These are phyloP conservation scores for Nasalis larvatus DNA, from an alignment of 2,113 vertebrate genomes.

Conservation along the genomic window DNA sequence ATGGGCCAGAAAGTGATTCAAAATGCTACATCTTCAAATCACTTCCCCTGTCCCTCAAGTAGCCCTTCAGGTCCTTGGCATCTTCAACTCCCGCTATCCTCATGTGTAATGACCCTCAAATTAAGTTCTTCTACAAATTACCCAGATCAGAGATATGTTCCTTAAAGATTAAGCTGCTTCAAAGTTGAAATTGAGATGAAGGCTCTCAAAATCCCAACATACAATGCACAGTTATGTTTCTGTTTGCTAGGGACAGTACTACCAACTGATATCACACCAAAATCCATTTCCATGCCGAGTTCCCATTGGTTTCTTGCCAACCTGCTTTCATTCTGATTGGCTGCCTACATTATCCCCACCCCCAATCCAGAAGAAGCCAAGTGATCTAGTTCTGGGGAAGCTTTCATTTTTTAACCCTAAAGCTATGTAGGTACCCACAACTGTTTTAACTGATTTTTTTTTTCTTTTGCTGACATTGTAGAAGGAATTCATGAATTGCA, in stretches of 20 bases:
- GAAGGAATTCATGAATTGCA: no score
- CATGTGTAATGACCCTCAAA: neutral
- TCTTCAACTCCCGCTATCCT: neutral
- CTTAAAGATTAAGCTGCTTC: neutral
- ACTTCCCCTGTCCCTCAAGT: neutral
- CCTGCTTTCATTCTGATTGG: slow-evolving; percentile 71
- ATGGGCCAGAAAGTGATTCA: neutral
- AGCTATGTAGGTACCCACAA: neutral
- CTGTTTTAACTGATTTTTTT: slow-evolving; percentile 63
- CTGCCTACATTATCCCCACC: neutral
- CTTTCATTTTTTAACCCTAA: neutral
- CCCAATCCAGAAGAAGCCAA: slow-evolving; percentile 48
- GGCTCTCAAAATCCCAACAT: slow-evolving; percentile 1
- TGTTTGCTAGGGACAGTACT: neutral
- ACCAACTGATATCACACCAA: slow-evolving; percentile 42
- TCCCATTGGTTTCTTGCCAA: slow-evolving; percentile 64
- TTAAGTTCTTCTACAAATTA: neutral
- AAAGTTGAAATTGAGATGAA: neutral
- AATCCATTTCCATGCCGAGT: neutral
- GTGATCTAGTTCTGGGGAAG: neutral
- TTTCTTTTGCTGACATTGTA: no score
- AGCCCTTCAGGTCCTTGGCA: neutral
- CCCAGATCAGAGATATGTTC: neutral
- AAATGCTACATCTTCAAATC: neutral
- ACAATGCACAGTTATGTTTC: neutral